Evolutionary conservation across 1,140 invertebrate genomes (phyloP), one percentile per base, ranked within the genome.

Genomic region (Whitmania pigra): DNA sequence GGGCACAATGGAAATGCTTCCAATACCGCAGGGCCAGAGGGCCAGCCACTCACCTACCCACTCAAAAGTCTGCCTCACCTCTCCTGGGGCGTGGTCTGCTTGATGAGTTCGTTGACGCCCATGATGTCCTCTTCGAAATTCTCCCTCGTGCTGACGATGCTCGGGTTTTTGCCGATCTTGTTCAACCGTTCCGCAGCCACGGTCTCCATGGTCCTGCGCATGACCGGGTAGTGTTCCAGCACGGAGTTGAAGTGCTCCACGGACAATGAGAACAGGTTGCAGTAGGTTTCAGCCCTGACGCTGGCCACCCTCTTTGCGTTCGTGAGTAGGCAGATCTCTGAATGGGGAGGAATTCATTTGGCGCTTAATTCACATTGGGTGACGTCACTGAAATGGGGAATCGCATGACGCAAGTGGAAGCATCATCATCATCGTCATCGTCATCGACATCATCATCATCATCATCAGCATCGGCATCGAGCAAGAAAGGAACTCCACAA

Each of bases 121-220:
- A 81, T 77, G 71, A 81, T 77, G 73, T 82, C 81, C 71, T 82
- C 80, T 69, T 81, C 78, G 9, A 83, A 75, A 73, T 82, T 80
- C 11, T 94, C 91, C 70, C 91, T 86, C 79, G 93, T 91, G 74
- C 90, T 89, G 74, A 97, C 91, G 76, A 97, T 87, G 80, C 92
- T 95, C 66, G 94, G 93, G 86, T 97, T 96, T 85, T 97, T 97
- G 69, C 94, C 94, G 80, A 98, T 96, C 86, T 97, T 97, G 84
- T 96, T 96, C 67, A 68, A 29, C 84, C 91, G 88, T 86, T 98
- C 94, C 77, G 94, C 94, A 78, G 94, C 95, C 76, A 98, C 94
- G 82, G 92, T 96, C 85, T 97, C 95, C 93, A 98, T 96, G 20
- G 94, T 97, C 77, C 94, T 88, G 76, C 94, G 87, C 94, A 98